Evolutionary conservation across 2,113 vertebrate genomes (phyloP).

Genomic region (Verasper variegatus): DNA sequence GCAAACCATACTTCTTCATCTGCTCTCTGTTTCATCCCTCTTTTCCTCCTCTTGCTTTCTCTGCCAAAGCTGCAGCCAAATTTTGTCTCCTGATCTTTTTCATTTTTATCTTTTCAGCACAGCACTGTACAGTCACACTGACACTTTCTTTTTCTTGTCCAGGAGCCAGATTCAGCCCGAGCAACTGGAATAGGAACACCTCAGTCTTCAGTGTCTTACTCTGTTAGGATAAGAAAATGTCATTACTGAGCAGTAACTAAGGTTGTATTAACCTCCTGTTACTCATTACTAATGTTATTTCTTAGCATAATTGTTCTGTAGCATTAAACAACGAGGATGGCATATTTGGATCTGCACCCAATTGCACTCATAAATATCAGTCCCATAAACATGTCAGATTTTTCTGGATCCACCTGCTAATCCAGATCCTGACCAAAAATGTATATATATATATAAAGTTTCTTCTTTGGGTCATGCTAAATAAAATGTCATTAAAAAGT

Average conservation of each 20-base stretch:
- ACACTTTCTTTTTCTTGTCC: constrained; percentile 5
- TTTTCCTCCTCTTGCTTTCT: neutral
- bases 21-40: constrained; percentile 1
- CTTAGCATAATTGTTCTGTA: too few species aligned
- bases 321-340: too few species aligned
- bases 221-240: neutral
- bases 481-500: too few species aligned
- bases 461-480: too few species aligned
- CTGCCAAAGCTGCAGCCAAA: constrained; percentile 28
- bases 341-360: too few species aligned
- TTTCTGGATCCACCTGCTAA: too few species aligned
- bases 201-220: neutral
- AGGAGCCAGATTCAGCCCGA: constrained; percentile 9
- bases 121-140: constrained; percentile 4
- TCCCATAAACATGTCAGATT: too few species aligned
- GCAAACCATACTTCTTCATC: neutral
- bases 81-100: constrained; percentile 2
- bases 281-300: too few species aligned
- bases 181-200: constrained; percentile 1
- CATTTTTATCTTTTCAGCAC: constrained; percentile 29
- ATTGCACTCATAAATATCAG: too few species aligned
- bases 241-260: neutral
- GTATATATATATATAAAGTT: too few species aligned
- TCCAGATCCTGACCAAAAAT: too few species aligned
- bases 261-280: too few species aligned